A percentile compares a stretch with the other conserved stretches of the same genome.
phyloP scores from a whole-genome alignment of 2,888 invertebrate species.

The Cyclophora albipunctata region DNA sequence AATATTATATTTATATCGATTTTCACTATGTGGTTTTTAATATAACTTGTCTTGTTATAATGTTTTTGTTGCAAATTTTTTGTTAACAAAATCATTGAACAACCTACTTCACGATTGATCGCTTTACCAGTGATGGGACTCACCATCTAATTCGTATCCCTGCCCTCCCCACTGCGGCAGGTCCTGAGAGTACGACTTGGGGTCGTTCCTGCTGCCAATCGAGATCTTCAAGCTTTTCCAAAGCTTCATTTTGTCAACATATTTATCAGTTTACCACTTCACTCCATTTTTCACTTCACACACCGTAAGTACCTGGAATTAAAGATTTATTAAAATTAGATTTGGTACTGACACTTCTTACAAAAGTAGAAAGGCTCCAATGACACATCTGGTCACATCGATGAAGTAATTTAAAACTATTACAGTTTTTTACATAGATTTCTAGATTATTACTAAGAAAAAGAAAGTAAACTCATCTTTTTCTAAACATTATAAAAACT shows the following conservation, averaged over 20 bases:
- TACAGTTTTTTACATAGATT: neutral
- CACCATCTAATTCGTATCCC: constrained; percentile 65
- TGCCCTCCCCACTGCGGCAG: constrained; percentile 64
- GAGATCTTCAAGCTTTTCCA: constrained; percentile 71
- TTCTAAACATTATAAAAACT: too few species aligned
- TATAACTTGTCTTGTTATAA: too few species aligned
- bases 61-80: too few species aligned
- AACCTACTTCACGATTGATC: too few species aligned
- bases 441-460: too few species aligned
- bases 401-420: neutral
- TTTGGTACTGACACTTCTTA: neutral
- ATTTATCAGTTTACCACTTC: constrained; percentile 39
- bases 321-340: constrained; percentile 1
- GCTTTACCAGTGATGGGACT: constrained; percentile 12
- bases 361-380: neutral
- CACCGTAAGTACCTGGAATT: constrained; percentile 30
- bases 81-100: too few species aligned
- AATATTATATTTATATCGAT: constrained; percentile 37
- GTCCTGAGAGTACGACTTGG: constrained; percentile 54
- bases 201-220: constrained; percentile 60
- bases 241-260: constrained; percentile 70
- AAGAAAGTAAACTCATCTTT: too few species aligned
- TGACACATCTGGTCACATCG: too few species aligned
- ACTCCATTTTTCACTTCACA: constrained; percentile 26
- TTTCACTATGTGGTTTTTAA: neutral